Percentiles rank a stretch among this genome's conserved stretches.
Conservation (phyloP, 2,797 vertebrate species). For the Apogon talboti region DNA sequence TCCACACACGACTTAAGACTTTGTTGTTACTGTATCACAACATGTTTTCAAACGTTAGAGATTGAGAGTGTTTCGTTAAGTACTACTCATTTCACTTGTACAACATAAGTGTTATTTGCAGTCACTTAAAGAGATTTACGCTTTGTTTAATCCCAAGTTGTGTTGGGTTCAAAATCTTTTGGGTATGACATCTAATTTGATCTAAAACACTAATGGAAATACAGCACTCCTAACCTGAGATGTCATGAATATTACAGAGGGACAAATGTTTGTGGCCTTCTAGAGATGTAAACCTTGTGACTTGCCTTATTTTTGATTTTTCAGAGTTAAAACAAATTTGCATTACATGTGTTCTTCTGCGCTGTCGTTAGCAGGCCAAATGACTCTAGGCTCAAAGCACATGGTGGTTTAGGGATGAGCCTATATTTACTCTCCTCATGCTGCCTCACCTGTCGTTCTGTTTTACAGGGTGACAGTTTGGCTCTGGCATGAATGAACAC, state of each 20-base stretch:
- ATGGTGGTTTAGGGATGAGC: constrained; percentile 62
- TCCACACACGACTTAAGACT: constrained; percentile 14
- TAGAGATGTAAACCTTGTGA: not conserved
- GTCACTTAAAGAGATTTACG: not conserved
- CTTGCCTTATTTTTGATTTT: not conserved
- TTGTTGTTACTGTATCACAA: constrained; percentile 39
- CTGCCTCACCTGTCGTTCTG: constrained; percentile 78
- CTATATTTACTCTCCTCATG: constrained; percentile 80
- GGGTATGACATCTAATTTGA: not conserved
- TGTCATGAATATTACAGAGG: not conserved
- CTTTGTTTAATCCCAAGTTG: not conserved
- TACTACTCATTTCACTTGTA: not conserved
- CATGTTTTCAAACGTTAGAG: constrained; percentile 14
- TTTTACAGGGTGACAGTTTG: constrained; percentile 77
- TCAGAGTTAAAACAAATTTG: not conserved
- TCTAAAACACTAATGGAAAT: not conserved
- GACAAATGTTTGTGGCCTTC: not conserved
- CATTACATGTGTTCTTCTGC: constrained; percentile 10
- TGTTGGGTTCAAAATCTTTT: not conserved
- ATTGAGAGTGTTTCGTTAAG: not conserved
- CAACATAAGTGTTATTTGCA: not conserved
- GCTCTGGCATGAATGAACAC: constrained; percentile 60
- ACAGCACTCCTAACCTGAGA: not conserved
- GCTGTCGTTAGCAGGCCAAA: constrained; percentile 26
- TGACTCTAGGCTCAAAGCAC: constrained; percentile 25